Conservation (phyloP, 2,113 vertebrate species). For the Pituophis catenifer region DNA sequence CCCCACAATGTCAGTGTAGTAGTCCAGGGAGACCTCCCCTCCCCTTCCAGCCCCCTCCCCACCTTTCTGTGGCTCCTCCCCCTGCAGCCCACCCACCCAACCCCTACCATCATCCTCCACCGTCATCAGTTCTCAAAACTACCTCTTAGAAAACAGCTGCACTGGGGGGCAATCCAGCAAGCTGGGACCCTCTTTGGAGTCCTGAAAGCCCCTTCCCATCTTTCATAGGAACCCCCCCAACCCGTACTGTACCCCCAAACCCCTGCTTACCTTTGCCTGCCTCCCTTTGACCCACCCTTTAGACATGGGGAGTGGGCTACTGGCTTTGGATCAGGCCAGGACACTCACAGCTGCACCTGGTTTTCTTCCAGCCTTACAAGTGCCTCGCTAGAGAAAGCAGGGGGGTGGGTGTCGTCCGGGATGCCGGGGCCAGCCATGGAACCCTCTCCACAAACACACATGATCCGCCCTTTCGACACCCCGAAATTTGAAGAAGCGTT, state of each 20-base stretch:
- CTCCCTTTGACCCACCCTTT: not conserved
- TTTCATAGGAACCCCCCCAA: not conserved
- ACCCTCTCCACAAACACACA: not conserved
- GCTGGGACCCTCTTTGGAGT: not conserved
- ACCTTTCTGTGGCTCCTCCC: constrained; percentile 37
- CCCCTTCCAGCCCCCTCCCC: not conserved
- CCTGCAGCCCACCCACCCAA: constrained; percentile 22
- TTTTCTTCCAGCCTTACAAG: too few relatives aligned
- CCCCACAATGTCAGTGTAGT: constrained; percentile 21
- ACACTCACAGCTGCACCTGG: too few relatives aligned
- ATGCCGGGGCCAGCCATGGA: not conserved
- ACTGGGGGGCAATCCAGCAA: constrained; percentile 4
- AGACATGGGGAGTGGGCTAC: too few relatives aligned
- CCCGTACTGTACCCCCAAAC: fast-evolving
- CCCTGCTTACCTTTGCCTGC: not conserved
- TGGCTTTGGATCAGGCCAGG: not conserved
- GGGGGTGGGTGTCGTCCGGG: not conserved
- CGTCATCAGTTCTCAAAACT: constrained; percentile 57
- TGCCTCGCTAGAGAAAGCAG: too few relatives aligned
- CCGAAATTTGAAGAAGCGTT: too few relatives aligned
- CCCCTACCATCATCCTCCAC: not conserved
- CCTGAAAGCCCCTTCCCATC: not conserved
- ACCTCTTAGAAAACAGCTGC: constrained; percentile 60
- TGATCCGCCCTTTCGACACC: not conserved
- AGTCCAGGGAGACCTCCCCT: constrained; percentile 21